Evolutionary conservation across 2,113 vertebrate species (phyloP).

Genomic region (Syrmaticus mikado): DNA sequence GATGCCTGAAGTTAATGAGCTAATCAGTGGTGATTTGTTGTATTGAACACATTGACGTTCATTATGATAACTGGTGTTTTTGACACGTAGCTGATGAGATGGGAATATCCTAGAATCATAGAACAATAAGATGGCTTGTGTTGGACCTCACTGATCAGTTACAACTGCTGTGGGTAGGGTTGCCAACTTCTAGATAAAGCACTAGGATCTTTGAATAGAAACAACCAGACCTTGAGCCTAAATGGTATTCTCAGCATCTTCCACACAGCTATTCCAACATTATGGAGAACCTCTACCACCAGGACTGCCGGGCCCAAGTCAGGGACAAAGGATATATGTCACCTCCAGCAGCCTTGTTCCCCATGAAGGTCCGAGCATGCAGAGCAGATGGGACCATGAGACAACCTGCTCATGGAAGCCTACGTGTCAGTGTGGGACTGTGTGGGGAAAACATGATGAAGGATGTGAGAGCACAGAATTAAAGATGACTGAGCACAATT

Average conservation of each 20-base stretch:
- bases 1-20: background rate
- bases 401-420: background rate
- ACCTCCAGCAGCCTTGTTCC: background rate
- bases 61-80: background rate
- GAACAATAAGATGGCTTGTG: too few species aligned
- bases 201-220: background rate
- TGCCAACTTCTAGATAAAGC: too few species aligned
- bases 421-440: background rate
- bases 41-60: background rate
- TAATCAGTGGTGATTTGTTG: background rate
- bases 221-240: background rate
- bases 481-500: rapidly evolving
- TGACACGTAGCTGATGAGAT: rapidly evolving
- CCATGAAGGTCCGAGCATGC: background rate
- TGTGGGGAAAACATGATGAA: rapidly evolving
- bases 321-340: too few species aligned
- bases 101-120: background rate
- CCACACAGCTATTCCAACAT: background rate
- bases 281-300: background rate
- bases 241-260: background rate
- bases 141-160: too few species aligned
- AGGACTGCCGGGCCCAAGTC: background rate
- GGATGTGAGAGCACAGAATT: background rate
- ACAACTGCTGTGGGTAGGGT: too few species aligned
- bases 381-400: background rate